Percentiles rank a stretch among this genome's conserved stretches.
Evolutionary conservation across 2,888 invertebrate species (phyloP).

Genomic region (Notocelia uddmanniana): DNA sequence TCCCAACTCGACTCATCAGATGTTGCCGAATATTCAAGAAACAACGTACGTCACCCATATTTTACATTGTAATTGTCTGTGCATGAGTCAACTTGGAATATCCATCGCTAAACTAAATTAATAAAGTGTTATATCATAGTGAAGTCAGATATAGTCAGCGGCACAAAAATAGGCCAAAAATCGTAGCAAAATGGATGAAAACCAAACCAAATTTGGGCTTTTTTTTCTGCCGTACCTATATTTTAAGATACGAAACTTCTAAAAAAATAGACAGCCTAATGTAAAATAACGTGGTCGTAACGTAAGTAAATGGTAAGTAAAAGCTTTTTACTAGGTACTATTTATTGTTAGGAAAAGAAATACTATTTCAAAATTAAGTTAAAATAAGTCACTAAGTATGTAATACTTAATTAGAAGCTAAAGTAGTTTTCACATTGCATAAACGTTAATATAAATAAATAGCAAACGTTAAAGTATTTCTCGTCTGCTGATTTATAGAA

Average conservation of each 20-base stretch:
- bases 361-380: background rate
- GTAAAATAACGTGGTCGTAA: background rate
- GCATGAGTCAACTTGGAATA: constrained; percentile 14
- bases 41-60: constrained; percentile 5
- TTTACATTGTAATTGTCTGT: constrained; percentile 14
- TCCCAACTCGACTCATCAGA: constrained; percentile 7
- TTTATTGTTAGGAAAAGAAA: no score
- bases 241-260: background rate
- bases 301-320: no score
- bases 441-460: constrained; percentile 29
- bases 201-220: no score
- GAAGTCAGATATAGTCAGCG: no score
- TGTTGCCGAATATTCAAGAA: constrained; percentile 9
- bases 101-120: constrained; percentile 22
- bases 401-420: background rate
- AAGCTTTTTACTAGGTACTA: no score
- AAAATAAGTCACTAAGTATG: background rate
- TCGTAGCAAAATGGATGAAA: no score
- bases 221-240: no score
- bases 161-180: no score
- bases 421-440: constrained; percentile 25
- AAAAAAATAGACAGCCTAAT: background rate
- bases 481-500: constrained; percentile 17
- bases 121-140: no score
- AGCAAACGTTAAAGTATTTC: constrained; percentile 25